These are phyloP conservation scores for Eupsittula cactorum DNA, from an alignment of 2,113 vertebrate species.

Conservation along the genomic window DNA sequence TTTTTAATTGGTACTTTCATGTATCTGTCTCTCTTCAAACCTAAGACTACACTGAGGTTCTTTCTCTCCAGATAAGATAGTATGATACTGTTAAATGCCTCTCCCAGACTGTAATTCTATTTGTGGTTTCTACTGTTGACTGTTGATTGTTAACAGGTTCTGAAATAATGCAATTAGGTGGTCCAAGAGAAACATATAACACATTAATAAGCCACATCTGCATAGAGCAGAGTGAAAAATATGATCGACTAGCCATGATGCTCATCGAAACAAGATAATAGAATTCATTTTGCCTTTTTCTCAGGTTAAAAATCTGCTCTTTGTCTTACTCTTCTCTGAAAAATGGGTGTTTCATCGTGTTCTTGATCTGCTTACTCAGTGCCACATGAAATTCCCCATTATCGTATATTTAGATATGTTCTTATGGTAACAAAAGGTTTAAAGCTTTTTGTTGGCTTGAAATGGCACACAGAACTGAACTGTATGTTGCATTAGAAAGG, in stretches of 20 bases:
- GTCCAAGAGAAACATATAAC: constrained; percentile 68
- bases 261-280: constrained; percentile 67
- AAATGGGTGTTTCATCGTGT: constrained; percentile 1
- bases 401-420: neutral
- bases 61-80: constrained; percentile 60
- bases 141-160: constrained; percentile 84
- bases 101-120: constrained; percentile 72
- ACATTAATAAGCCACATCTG: constrained; percentile 74
- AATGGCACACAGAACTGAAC: neutral
- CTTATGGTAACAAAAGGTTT: neutral
- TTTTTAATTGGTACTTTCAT: constrained; percentile 1
- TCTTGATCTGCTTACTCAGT: neutral
- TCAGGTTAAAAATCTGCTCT: constrained; percentile 66
- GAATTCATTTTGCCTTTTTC: constrained; percentile 73
- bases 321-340: constrained; percentile 49
- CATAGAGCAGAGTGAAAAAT: constrained; percentile 73
- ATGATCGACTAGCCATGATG: constrained; percentile 65
- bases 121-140: constrained; percentile 72
- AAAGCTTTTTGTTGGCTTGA: neutral
- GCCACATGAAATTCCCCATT: neutral
- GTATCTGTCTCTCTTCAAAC: constrained; percentile 59
- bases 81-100: constrained; percentile 70
- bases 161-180: constrained; percentile 76
- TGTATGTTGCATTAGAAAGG: neutral
- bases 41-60: neutral